These are phyloP conservation scores for Turritopsis dohrnii DNA, from an alignment of 30 jellyfish, hydroid and myxozoan species.

Conservation along the genomic window DNA sequence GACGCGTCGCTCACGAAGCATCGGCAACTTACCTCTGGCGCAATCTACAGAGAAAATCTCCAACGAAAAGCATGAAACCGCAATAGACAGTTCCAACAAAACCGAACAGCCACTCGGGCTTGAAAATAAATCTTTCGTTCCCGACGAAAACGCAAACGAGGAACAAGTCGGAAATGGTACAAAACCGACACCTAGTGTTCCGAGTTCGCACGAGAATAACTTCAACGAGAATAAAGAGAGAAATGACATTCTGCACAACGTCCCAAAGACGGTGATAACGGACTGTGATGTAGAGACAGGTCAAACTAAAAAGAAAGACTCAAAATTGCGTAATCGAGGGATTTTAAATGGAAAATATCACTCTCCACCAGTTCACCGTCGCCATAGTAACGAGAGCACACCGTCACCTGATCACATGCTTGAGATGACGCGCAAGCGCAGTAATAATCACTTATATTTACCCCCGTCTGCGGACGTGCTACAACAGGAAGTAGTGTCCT, in stretches of 20 bases:
- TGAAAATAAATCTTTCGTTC: neutral
- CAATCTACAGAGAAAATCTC: neutral
- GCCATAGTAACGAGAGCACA: neutral
- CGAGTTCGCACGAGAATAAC: no score
- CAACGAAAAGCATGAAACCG: neutral
- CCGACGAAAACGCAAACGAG: neutral
- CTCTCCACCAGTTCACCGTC: neutral
- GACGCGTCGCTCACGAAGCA: constrained; percentile 30
- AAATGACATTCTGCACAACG: neutral
- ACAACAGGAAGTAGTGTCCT: neutral
- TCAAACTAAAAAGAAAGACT: neutral
- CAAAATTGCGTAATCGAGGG: neutral
- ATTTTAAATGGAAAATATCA: neutral
- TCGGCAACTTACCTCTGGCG: neutral
- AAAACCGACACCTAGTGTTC: no score
- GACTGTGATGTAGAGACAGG: neutral
- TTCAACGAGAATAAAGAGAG: neutral
- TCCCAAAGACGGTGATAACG: neutral
- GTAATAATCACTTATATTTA: constrained; percentile 31
- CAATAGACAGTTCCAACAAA: neutral
- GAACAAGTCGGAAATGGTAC: neutral
- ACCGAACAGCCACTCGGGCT: neutral
- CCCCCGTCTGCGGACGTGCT: neutral
- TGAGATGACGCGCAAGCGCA: constrained; percentile 13
- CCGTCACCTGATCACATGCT: neutral